Evolutionary conservation across 2,113 vertebrate genomes (phyloP), one percentile per base, ranked within the genome.

Genomic region (Theropithecus gelada): DNA sequence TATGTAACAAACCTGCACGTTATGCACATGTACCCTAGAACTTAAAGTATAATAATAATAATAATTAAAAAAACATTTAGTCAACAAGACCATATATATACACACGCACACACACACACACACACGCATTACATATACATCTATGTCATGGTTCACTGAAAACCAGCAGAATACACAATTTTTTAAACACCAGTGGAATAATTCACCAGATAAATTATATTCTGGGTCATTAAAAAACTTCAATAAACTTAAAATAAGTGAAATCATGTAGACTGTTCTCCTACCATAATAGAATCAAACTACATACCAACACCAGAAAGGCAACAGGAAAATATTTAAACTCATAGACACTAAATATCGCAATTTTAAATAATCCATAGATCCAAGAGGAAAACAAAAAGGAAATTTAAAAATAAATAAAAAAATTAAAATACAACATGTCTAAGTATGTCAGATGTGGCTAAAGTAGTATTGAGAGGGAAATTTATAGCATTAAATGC

Each of bases 291-390:
- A 93, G n/a, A 93, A 76, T 93, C 70, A 93, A 85, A 16, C 70
- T 52, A 64, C 14, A 45, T 70, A 70, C 40, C n/a, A 70, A 81
- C 52, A 79, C 68, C 4, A 22, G 30, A 79, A 93, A 87, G n/a
- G 68, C 27, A 79, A 87, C 30, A 79, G 59, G 32, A 86, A 93
- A 79, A 68, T 57, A 93, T 86, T n/a, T 79, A 87, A 87, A 87
- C 38, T 43, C 14, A 68, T n/a, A 27, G 27, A 61, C 72, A 82
- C 59, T 61, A 94, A 88, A 82, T 38, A 94, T 61, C 27, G 72
- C 23, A 80, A 5, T 72, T 94, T 52, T 32, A 81, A 81, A 73
- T 73, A 73, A 61, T 38, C 27, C 8, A 81, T 50, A 25, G 18
- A 25, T 76, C 12, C 3, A 85, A 75, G 68, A 83, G 52, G 32